Percentiles rank a stretch among this genome's conserved stretches.
These are phyloP conservation scores for Semnornis frantzii DNA, from an alignment of 2,113 vertebrate species.

Conservation along the genomic window DNA sequence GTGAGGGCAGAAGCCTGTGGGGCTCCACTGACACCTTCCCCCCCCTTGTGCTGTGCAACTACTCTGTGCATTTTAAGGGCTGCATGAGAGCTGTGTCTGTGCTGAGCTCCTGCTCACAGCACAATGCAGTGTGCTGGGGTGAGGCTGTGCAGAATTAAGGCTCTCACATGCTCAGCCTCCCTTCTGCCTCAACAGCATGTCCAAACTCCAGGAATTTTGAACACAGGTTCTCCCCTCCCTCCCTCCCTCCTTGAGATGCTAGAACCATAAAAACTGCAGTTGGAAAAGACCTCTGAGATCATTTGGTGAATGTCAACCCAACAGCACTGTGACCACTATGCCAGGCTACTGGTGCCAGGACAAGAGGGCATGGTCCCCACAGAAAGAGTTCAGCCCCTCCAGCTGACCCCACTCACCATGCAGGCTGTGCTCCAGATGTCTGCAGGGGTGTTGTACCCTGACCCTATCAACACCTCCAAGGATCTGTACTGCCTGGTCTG, in stretches of 20 bases:
- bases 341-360: too few relatives aligned
- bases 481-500: conserved; percentile 96
- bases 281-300: too few relatives aligned
- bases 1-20: background rate
- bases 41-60: background rate
- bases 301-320: too few relatives aligned
- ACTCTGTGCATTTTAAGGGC: background rate
- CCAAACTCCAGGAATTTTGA: background rate
- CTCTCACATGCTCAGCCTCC: background rate
- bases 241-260: background rate
- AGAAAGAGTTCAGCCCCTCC: accelerated
- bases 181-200: background rate
- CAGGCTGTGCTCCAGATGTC: conserved; percentile 99
- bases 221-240: background rate
- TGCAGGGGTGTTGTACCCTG: conserved; percentile 93
- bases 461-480: conserved; percentile 92
- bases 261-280: background rate
- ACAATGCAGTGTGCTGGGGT: background rate
- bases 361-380: too few relatives aligned
- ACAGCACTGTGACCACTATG: too few relatives aligned
- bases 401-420: conserved; percentile 82
- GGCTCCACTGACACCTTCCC: too few relatives aligned
- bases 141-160: background rate
- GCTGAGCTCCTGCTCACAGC: background rate
- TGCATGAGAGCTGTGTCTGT: accelerated